A percentile compares a stretch with the other conserved stretches of the same genome.
Conservation (phyloP, 2,888 invertebrate genomes). For the Synergus umbraculus region DNA sequence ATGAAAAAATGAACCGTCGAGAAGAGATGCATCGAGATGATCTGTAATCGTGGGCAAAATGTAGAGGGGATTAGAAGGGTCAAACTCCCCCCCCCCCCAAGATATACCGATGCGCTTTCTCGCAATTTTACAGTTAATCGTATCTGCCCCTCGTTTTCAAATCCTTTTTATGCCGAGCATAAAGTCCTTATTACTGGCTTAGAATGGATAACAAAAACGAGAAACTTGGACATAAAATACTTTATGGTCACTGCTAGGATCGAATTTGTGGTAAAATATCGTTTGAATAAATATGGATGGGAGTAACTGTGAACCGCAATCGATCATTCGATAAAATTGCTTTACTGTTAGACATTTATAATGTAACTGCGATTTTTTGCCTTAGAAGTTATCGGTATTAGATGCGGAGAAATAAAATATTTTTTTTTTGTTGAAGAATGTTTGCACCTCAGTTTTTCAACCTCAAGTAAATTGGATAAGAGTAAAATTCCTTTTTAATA, state of each 20-base stretch:
- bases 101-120: neutral
- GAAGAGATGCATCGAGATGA: constrained; percentile 27
- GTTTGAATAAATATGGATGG: constrained; percentile 34
- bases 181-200: neutral
- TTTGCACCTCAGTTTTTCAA: neutral
- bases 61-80: neutral
- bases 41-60: constrained; percentile 42
- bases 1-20: neutral
- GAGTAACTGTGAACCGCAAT: constrained; percentile 31
- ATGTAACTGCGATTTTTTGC: constrained; percentile 25
- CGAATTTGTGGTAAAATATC: constrained; percentile 35
- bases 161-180: neutral
- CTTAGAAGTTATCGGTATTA: neutral
- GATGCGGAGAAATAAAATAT: neutral
- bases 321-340: constrained; percentile 39
- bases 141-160: neutral
- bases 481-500: neutral
- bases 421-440: neutral
- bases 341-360: constrained; percentile 34
- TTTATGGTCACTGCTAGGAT: constrained; percentile 12
- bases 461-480: too few species aligned
- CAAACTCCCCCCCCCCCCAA: neutral
- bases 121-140: neutral
- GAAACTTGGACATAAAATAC: neutral
- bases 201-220: neutral